These are phyloP conservation scores for Rousettus madagascariensis DNA, from an alignment of 2,797 vertebrate species.

Conservation along the genomic window DNA sequence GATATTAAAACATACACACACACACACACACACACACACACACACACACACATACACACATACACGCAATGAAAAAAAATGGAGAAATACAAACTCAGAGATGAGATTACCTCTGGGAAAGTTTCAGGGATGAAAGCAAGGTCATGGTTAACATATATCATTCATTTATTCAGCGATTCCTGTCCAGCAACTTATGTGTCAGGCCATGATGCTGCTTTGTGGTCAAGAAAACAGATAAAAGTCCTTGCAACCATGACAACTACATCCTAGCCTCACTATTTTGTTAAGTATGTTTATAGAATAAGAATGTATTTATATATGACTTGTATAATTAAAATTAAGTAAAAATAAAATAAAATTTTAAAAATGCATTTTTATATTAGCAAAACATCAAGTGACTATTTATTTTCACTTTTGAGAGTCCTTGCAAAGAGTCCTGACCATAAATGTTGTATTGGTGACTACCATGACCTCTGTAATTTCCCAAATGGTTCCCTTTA, in stretches of 20 bases:
- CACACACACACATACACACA: background rate
- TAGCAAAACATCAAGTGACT: background rate
- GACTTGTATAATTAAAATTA: background rate
- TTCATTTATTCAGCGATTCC: background rate
- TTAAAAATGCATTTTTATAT: background rate
- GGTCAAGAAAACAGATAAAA: background rate
- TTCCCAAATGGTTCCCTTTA: background rate
- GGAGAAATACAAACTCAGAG: background rate
- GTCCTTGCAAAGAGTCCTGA: background rate
- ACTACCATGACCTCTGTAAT: background rate
- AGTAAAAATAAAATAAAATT: constrained; percentile 17
- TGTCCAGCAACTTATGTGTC: background rate
- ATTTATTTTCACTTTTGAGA: background rate
- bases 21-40: background rate
- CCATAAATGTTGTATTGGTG: background rate
- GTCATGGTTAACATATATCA: background rate
- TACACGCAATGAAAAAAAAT: background rate
- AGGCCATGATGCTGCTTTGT: background rate
- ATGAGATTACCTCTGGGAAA: background rate
- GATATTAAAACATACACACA: background rate
- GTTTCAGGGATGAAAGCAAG: background rate
- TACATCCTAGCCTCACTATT: background rate
- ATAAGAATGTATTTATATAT: background rate
- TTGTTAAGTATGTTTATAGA: background rate
- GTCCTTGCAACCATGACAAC: background rate